Base-by-base conservation (phyloP, 2,797 vertebrate genomes). In the Poliocrania exsul region DNA sequence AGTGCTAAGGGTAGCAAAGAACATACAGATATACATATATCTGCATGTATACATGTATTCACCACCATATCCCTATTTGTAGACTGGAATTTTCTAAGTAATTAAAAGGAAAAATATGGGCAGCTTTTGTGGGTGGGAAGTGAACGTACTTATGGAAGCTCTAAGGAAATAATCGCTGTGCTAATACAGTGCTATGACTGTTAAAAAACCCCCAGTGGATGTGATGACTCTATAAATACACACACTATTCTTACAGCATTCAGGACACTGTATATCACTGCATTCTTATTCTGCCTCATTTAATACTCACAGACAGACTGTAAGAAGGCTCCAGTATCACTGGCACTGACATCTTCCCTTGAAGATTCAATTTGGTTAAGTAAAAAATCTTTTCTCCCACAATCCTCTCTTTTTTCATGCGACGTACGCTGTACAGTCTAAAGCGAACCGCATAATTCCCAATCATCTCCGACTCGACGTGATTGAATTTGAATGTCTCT, bases 321-420 rank as follows among this genome's bases (percentile, higher is more conserved):
- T 99, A 99, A 97, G 98, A 99, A 57, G 99, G 98, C 64, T 99
- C 99, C 96, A 99, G 90, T 78, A 98, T 99, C 97, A 99, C 98
- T 33, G 99, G 99, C 92, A 99, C 97, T 35, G 99, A 99, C 98
- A 99, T 98, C 98, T 99, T 99, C 96, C 99, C 99, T 98, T 99
- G 99, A 97, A 99, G 99, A 97, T 99, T 99, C 97, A 99, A 98
- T 98, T 99, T 99, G 94, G 99, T 99, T 98, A 99, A 98, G 98
- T 99, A 99, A 98, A 99, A 99, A 94, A 99, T 98, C 98, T 99
- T 99, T 96, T 99, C 99, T 94, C 99, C 99, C 46, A 99, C 98
- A 97, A 99, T 98, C 97, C 99, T 99, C 97, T 99, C 99, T 88
- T 99, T 99, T 97, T 99, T 99, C 98, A 99, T 98, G 62, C 99